These are phyloP conservation scores for Aptenodytes patagonicus DNA, from an alignment of 2,113 vertebrate genomes.

Conservation along the genomic window DNA sequence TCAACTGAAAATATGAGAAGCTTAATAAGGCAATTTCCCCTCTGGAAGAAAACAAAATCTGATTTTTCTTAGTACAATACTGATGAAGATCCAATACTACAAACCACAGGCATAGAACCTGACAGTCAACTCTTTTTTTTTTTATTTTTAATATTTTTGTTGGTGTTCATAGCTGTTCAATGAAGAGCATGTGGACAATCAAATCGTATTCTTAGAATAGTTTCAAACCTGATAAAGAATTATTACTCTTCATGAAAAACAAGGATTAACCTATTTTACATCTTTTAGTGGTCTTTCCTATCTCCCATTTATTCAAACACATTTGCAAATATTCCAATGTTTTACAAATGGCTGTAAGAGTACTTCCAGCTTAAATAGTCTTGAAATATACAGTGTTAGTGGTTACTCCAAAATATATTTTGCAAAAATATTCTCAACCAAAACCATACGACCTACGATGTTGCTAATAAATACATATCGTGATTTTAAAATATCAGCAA, in stretches of 20 bases:
- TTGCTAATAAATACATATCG: fast-evolving
- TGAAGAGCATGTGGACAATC: neutral
- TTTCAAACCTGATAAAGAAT: neutral
- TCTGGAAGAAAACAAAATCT: neutral
- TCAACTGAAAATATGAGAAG: neutral
- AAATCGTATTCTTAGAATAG: neutral
- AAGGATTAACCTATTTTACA: neutral
- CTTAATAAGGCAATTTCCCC: neutral
- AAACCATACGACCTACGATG: neutral
- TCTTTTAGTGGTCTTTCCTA: neutral
- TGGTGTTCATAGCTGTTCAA: neutral
- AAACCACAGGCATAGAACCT: neutral
- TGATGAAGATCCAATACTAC: neutral
- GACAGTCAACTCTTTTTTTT: neutral
- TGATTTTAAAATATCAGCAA: neutral
- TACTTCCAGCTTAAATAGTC: neutral
- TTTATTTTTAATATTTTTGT: neutral
- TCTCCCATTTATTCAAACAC: neutral
- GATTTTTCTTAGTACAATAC: neutral
- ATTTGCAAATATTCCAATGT: neutral
- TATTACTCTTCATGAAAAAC: neutral
- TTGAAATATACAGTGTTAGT: neutral
- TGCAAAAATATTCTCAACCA: neutral
- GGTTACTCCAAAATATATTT: neutral
- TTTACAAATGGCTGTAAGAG: neutral